Conservation (phyloP, 1,140 invertebrate genomes). For the Pissodes strobi region DNA sequence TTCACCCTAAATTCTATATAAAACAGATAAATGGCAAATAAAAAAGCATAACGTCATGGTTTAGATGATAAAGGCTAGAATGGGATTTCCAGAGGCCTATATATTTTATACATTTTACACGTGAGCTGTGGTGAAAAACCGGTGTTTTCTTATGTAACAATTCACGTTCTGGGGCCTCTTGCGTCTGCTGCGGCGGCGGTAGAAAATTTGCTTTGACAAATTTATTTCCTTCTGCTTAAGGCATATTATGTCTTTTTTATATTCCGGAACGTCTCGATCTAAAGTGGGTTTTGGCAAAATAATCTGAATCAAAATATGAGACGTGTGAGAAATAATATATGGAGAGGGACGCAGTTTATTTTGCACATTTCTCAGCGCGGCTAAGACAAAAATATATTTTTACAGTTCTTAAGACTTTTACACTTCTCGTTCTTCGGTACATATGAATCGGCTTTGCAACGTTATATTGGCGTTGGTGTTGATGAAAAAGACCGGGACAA, state of each 20-base stretch:
- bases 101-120: conserved; percentile 30
- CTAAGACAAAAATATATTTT: not conserved
- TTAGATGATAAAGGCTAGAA: conserved; percentile 19
- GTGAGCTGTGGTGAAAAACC: conserved; percentile 19
- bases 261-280: conserved; percentile 14
- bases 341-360: not conserved
- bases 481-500: too few relatives aligned
- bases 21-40: conserved; percentile 12
- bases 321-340: conserved; percentile 7
- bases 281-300: conserved; percentile 20
- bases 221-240: conserved; percentile 33
- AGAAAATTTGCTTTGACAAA: conserved; percentile 30
- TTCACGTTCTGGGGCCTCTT: conserved; percentile 3
- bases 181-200: not conserved
- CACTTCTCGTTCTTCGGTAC: too few relatives aligned
- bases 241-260: conserved; percentile 36
- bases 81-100: not conserved
- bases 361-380: not conserved
- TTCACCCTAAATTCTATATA: too few relatives aligned
- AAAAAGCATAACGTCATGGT: conserved; percentile 10
- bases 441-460: too few relatives aligned
- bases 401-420: too few relatives aligned
- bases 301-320: conserved; percentile 14
- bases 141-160: conserved; percentile 20
- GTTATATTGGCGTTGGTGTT: too few relatives aligned